Conservation (phyloP, 2,888 invertebrate species). For the Spatulosminthurus flaviceps region DNA sequence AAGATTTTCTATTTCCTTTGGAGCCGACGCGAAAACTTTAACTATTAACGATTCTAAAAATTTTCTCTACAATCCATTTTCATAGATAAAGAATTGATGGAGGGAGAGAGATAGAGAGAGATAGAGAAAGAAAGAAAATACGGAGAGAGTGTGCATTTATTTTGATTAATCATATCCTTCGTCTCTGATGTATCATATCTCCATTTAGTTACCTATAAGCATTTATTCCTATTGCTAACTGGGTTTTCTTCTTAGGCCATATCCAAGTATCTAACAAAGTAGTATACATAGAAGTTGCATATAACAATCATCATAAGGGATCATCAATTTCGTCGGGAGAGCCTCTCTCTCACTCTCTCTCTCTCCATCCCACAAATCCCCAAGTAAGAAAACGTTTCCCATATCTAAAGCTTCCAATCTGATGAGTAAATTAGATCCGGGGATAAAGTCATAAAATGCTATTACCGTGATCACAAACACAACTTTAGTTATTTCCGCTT, state of each 20-base stretch:
- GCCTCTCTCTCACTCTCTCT: neutral
- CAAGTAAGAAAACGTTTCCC: neutral
- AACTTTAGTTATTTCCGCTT: neutral
- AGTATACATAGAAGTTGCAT: too few relatives aligned
- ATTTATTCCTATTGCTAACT: too few relatives aligned
- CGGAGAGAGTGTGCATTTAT: constrained; percentile 1
- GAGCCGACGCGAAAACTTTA: neutral
- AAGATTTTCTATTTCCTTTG: constrained; percentile 6
- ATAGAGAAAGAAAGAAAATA: too few relatives aligned
- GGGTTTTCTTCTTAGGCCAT: too few relatives aligned
- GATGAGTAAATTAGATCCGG: constrained; percentile 18
- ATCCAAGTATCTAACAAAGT: neutral
- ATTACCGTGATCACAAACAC: constrained; percentile 8
- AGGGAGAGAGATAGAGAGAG: too few relatives aligned
- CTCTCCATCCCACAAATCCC: neutral
- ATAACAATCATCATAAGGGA: neutral
- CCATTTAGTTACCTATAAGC: neutral
- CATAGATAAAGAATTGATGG: neutral
- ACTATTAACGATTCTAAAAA: constrained; percentile 7
- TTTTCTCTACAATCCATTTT: neutral
- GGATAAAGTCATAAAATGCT: constrained; percentile 16
- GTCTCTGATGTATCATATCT: neutral
- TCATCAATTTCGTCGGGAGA: neutral
- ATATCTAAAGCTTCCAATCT: neutral
- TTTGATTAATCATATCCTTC: constrained; percentile 5